phyloP scores from a whole-genome alignment of 2,113 vertebrate species.

The Pterocles orientalis region DNA sequence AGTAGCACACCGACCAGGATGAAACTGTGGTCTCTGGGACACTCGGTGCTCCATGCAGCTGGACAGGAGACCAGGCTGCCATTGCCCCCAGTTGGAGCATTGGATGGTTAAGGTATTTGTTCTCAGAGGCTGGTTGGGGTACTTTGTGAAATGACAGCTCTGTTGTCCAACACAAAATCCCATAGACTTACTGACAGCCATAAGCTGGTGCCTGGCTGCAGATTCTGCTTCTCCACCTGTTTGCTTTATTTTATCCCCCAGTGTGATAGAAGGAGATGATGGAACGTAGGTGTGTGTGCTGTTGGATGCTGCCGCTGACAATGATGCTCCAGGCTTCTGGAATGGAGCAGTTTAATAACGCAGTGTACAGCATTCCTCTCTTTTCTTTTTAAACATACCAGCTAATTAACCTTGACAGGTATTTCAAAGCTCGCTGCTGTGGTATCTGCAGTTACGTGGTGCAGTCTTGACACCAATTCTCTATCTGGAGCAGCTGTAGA shows the following conservation, averaged over 20 bases:
- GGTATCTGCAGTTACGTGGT: not conserved
- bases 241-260: not conserved
- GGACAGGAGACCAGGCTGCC: not conserved
- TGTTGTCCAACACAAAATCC: not conserved
- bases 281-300: not conserved
- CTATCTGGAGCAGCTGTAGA: not conserved
- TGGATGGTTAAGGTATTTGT: accelerated
- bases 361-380: not conserved
- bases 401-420: not conserved
- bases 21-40: accelerated
- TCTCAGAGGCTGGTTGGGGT: not conserved
- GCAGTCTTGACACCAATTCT: not conserved
- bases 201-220: not conserved
- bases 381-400: not conserved
- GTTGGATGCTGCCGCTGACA: not conserved
- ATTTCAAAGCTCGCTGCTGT: not conserved
- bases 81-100: accelerated
- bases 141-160: not conserved
- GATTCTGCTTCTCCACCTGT: no score
- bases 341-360: not conserved
- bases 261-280: not conserved
- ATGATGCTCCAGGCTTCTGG: not conserved
- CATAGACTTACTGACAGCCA: accelerated
- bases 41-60: accelerated
- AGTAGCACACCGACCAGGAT: not conserved